These are phyloP conservation scores for Dasysyrphus albostriatus DNA, from an alignment of 2,888 invertebrate genomes.

Conservation along the genomic window DNA sequence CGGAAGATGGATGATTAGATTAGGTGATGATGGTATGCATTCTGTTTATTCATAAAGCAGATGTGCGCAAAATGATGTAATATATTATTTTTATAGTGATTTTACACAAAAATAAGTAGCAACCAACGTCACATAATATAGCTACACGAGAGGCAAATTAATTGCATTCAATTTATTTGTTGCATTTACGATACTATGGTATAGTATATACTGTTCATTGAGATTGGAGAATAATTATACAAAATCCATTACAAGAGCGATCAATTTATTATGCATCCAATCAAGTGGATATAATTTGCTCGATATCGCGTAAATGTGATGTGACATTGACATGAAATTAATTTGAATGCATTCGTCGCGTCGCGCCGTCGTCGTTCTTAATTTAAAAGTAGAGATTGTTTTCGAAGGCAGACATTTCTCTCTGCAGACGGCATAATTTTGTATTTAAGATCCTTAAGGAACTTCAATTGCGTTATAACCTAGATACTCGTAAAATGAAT, in stretches of 20 bases:
- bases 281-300: neutral
- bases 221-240: conserved; percentile 4
- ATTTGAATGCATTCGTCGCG: neutral
- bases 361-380: no score
- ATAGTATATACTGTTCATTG: neutral
- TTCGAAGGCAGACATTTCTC: neutral
- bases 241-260: conserved; percentile 19
- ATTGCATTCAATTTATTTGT: conserved; percentile 26
- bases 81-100: neutral
- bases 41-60: neutral
- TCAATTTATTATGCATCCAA: conserved; percentile 29
- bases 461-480: no score
- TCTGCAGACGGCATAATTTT: neutral
- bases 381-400: neutral
- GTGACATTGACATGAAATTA: conserved; percentile 7
- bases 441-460: no score
- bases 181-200: neutral
- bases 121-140: neutral
- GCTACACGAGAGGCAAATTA: neutral
- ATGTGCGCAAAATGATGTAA: conserved; percentile 10
- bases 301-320: neutral
- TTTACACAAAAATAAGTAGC: neutral
- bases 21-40: neutral
- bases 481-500: no score
- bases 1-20: no score